Base-by-base conservation (phyloP, 2,888 invertebrate species). In the Octonoba sinensis region DNA sequence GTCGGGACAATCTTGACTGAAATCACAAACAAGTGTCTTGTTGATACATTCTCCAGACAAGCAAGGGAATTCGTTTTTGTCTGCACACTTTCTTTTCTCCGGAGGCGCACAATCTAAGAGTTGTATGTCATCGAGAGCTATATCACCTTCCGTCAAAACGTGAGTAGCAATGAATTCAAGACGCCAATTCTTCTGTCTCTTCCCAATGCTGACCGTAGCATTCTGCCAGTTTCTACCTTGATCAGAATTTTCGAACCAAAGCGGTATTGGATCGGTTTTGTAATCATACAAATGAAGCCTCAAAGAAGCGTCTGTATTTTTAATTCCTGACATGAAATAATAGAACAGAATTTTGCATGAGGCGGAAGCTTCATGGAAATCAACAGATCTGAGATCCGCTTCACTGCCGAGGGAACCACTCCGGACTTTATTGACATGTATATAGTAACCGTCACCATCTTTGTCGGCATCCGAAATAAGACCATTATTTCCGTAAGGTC, bases 131-230 rank as follows among this genome's bases (percentile, higher is more conserved):
- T 84, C 82, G 11, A 85, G 59, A 15, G 78, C 81, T 0, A 85
- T 57, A 24, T 74, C 78, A 6, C 76, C 77, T 72, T 69, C 56
- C 15, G 75, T 82, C 8, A 72, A 22, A 13, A 65, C 69, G 44
- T 83, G 82, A 1, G 78, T 72, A 0, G 82, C 85, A 15, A 79
- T 73, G 56, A 83, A 84, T 18, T 81, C 67, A 27, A 85, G 64
- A 11, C 59, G 62, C 83, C 85, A 84, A 12, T 77, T 73, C 16
- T 70, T 11, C 20, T 76, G 56, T 18, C 70, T 73, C 27, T 51
- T 65, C 3, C 81, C 84, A 16, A 79, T 82, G 20, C 66, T 69
- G n/a, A 78, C 79, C 8, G 62, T 73, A 11, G 70, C 69, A 27
- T 66, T 69, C 16, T 56, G 66, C 85, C 85, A 85, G 13, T 73